phyloP scores from a whole-genome alignment of 2,797 vertebrate species.

The Neopelma chrysocephalum region DNA sequence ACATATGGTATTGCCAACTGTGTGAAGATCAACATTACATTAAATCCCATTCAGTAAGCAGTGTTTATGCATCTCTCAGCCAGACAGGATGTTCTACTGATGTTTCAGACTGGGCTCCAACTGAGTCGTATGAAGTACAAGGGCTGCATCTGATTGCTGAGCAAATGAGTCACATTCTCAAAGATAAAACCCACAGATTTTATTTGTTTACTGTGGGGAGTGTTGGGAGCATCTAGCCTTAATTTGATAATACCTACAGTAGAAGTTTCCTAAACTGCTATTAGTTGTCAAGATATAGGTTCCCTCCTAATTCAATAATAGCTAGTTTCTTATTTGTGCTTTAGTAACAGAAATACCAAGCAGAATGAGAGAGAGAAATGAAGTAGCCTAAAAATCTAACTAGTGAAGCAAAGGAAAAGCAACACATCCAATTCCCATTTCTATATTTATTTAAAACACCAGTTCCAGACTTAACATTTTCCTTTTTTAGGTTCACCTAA shows the following conservation, averaged over 20 bases:
- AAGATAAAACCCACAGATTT: not conserved
- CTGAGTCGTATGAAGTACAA: not conserved
- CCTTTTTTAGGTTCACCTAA: not conserved
- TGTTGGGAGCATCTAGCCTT: not conserved
- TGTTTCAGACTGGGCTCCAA: slow-evolving; percentile 42
- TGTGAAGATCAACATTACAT: slow-evolving; percentile 27
- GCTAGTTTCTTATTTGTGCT: not conserved
- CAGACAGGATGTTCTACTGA: slow-evolving; percentile 55
- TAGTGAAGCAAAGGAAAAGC: not conserved
- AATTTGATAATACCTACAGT: not conserved
- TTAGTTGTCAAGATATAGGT: not conserved
- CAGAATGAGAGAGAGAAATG: not conserved
- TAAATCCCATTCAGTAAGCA: slow-evolving; percentile 30
- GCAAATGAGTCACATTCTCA: not conserved
- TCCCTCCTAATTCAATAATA: not conserved
- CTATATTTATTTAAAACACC: not conserved
- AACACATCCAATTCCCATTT: not conserved
- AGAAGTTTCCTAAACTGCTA: not conserved
- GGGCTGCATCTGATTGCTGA: not conserved
- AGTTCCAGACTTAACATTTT: not conserved
- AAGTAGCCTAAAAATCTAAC: not conserved
- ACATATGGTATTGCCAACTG: not conserved
- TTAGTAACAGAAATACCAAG: not conserved
- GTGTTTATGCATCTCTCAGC: slow-evolving; percentile 49
- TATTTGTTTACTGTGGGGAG: not conserved